A percentile compares a stretch with the other conserved stretches of the same genome.
These are phyloP conservation scores for Scotopteryx bipunctaria DNA, from an alignment of 2,888 invertebrate species.

Conservation along the genomic window DNA sequence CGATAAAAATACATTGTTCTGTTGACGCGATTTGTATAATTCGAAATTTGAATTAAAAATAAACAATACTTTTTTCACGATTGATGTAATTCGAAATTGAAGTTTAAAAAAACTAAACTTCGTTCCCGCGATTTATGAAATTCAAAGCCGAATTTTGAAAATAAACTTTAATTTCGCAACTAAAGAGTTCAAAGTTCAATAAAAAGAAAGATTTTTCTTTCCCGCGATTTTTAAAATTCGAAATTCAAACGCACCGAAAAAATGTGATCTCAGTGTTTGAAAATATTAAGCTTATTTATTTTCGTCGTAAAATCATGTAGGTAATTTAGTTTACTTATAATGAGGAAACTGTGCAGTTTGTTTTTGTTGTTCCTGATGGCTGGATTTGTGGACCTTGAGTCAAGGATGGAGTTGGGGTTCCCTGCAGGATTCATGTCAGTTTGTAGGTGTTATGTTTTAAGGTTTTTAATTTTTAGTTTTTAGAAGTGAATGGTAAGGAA, in stretches of 20 bases:
- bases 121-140: conserved; percentile 19
- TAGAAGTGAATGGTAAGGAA: too few relatives aligned
- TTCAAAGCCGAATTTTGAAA: background rate
- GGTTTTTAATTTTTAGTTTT: background rate
- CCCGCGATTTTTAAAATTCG: conserved; percentile 17
- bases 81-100: too few relatives aligned
- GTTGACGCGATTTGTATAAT: too few relatives aligned
- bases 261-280: conserved; percentile 1
- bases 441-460: conserved; percentile 56
- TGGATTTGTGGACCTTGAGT: conserved; percentile 38
- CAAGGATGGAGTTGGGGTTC: conserved; percentile 59
- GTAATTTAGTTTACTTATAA: conserved; percentile 27
- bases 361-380: conserved; percentile 33
- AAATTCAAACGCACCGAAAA: background rate
- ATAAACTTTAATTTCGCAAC: too few relatives aligned
- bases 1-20: too few relatives aligned
- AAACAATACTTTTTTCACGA: too few relatives aligned
- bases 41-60: too few relatives aligned
- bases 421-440: conserved; percentile 71
- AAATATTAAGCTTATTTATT: conserved; percentile 1
- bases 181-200: too few relatives aligned
- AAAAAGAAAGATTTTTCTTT: conserved; percentile 23
- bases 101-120: conserved; percentile 26
- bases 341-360: conserved; percentile 16
- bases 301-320: conserved; percentile 13